These are phyloP conservation scores for Rattus rattus DNA, from an alignment of 2,113 vertebrate genomes.

Conservation along the genomic window DNA sequence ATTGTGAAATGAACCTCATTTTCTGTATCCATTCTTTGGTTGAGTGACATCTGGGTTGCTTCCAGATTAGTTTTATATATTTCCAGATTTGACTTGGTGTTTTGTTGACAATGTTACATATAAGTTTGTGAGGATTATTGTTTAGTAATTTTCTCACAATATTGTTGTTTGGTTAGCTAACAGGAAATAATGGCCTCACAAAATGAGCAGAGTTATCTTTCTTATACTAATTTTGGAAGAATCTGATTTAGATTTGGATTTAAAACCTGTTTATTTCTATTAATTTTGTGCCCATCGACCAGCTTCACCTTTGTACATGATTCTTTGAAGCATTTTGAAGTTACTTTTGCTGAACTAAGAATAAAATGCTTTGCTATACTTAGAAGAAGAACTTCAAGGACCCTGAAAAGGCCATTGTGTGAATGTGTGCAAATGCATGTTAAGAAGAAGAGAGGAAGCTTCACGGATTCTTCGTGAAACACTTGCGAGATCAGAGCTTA, in stretches of 20 bases:
- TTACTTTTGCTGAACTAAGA: slow-evolving; percentile 18
- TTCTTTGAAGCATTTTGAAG: slow-evolving; percentile 20
- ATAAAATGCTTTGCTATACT: background rate
- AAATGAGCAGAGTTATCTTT: background rate
- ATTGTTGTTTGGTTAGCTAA: background rate
- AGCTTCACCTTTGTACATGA: background rate
- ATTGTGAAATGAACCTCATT: too few relatives aligned
- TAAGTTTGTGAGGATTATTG: background rate
- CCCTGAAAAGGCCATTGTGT: background rate
- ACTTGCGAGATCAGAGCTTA: background rate
- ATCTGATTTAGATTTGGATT: background rate
- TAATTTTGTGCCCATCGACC: background rate
- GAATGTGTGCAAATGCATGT: too few relatives aligned
- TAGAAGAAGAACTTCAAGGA: background rate
- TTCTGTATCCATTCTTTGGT: too few relatives aligned
- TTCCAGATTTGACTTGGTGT: background rate
- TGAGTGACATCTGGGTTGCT: too few relatives aligned
- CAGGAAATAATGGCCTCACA: background rate
- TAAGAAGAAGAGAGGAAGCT: background rate
- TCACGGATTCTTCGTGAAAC: background rate
- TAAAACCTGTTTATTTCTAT: background rate
- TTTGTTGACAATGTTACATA: background rate
- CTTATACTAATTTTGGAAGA: background rate
- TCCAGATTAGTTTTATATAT: background rate
- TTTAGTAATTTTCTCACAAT: slow-evolving; percentile 23